Percentiles rank a stretch among this genome's conserved stretches.
Evolutionary conservation across 1,140 invertebrate genomes (phyloP).

Genomic region (Belonocnema kinseyi): DNA sequence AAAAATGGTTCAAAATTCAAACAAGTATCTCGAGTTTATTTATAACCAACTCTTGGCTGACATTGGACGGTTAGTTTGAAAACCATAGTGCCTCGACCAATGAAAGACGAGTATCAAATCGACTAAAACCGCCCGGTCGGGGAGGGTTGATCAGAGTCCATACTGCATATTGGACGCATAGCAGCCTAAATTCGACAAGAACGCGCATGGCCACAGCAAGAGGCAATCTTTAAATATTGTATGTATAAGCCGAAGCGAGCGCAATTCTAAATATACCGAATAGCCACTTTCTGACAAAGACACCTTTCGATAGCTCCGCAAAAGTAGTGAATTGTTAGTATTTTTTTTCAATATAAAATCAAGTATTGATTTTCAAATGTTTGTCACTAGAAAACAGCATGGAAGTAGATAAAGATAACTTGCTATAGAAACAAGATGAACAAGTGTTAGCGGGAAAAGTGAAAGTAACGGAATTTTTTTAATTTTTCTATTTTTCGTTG

Average conservation of each 20-base stretch:
- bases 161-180: not conserved
- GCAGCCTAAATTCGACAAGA: not conserved
- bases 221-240: constrained; percentile 19
- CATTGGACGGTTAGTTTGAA: not conserved
- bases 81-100: not conserved
- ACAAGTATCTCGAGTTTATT: no score
- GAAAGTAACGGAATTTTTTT: not conserved
- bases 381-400: not conserved
- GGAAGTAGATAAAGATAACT: not conserved
- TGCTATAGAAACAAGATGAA: not conserved
- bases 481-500: not conserved
- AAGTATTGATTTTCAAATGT: constrained; percentile 13
- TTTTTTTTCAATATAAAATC: not conserved
- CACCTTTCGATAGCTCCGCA: not conserved
- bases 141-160: not conserved
- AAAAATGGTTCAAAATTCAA: not conserved
- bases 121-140: not conserved
- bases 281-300: not conserved
- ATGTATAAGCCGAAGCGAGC: constrained; percentile 9
- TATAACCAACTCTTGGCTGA: no score
- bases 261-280: constrained; percentile 26
- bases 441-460: constrained; percentile 4
- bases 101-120: not conserved
- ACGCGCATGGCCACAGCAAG: constrained; percentile 19
- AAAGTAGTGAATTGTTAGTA: not conserved